Base-by-base conservation (phyloP, 2,797 vertebrate genomes). In the Cryptoblepharus egeriae region DNA sequence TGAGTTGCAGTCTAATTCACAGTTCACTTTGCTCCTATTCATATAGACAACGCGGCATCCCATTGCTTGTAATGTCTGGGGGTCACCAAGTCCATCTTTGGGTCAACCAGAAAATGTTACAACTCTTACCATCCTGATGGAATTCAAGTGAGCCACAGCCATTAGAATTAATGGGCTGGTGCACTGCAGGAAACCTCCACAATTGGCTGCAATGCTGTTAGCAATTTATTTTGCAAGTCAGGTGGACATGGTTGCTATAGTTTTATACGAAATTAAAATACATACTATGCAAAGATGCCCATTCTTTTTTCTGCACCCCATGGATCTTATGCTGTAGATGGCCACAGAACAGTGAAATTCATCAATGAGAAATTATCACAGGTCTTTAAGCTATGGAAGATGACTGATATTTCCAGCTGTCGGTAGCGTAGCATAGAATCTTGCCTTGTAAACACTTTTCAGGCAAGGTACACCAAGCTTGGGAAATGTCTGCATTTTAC, bases 401-500 rank as follows among this genome's bases (percentile, higher is more conserved):
- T 71, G 68, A 18, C 28, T 3, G 80, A 70, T 84, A 55, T 83
- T 80, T n/a, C 42, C 22, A 2, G 26, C 2, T 52, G 64, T 81
- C 87, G 85, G 52, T 77, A 85, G n/a, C 22, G 81, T 77, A 88
- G 76, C 32, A 88, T 81, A 74, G 32, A 16, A 83, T 79, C 87
- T 79, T 77, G 57, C 89, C 91, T 87, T 70, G 77, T 86, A 89
- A 79, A 28, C 61, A 39, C 10, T 85, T 75, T 7, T 92, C 87
- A 90, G 75, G 82, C 77, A 87, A 88, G 67, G 75, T 88, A 74
- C 60, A 87, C n/a, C 67, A 6, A 82, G 71, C 60, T 85, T 85
- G 69, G 80, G 67, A 92, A 92, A 91, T 42, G 81, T 84, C 82
- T 88, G 89, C 85, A 85, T 90, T 88, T 58, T 88, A 80, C 92